Conservation (phyloP, 2,113 vertebrate species). For the Eleginops maclovinus region DNA sequence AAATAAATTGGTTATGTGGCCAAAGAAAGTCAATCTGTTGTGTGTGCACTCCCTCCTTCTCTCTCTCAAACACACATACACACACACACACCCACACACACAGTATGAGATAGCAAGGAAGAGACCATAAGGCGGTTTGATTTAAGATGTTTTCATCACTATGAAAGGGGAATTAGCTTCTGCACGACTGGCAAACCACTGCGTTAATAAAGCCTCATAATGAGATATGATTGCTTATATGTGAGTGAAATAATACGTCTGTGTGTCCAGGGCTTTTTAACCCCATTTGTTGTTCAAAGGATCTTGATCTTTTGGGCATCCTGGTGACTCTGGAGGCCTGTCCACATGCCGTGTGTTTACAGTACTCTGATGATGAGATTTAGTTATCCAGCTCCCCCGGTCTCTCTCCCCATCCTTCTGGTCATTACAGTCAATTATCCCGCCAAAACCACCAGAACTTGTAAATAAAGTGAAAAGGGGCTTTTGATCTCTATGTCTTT, state of each 20-base stretch:
- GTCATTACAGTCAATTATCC: conserved; percentile 17
- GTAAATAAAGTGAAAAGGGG: conserved; percentile 5
- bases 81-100: conserved; percentile 19
- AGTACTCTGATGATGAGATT: conserved; percentile 31
- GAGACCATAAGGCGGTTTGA: conserved; percentile 70
- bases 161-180: conserved; percentile 73
- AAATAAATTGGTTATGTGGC: conserved; percentile 82
- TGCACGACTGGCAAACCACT: conserved; percentile 61
- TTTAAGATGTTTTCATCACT: conserved; percentile 74
- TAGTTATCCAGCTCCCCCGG: conserved; percentile 25
- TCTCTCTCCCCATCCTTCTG: conserved; percentile 8
- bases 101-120: conserved; percentile 44
- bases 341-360: conserved; percentile 38
- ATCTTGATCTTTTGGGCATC: conserved; percentile 54
- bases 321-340: conserved; percentile 44
- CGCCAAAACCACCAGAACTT: conserved; percentile 19
- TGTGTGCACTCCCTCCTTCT: conserved; percentile 49
- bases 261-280: conserved; percentile 13
- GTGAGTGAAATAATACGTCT: neutral
- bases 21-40: conserved; percentile 79
- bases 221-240: conserved; percentile 43
- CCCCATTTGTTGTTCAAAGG: conserved; percentile 54
- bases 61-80: conserved; percentile 7
- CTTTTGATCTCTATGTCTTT: conserved; percentile 43
- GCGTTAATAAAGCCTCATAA: conserved; percentile 72